Evolutionary conservation across 92 coral and sea anemone species (phyloP).

Genomic region (Siderastrea siderea): DNA sequence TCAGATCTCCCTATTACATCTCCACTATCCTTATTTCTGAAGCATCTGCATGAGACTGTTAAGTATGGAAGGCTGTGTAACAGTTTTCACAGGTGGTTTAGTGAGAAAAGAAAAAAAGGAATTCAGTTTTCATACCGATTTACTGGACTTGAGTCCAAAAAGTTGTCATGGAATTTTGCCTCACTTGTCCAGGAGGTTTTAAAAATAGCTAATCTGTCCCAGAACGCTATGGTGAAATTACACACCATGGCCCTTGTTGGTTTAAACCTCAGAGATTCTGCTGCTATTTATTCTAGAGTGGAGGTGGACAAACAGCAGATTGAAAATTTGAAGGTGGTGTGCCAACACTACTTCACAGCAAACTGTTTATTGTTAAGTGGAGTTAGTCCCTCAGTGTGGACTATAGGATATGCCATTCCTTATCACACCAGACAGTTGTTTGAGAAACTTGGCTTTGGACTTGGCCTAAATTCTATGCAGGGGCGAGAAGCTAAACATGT

Average conservation of each 20-base stretch:
- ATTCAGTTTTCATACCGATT: constrained; percentile 60
- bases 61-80: constrained; percentile 72
- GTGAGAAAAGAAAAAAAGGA: constrained; percentile 56
- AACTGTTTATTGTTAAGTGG: constrained; percentile 21
- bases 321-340: constrained; percentile 26
- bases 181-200: constrained; percentile 57
- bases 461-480: no score
- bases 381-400: no score
- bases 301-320: constrained; percentile 45
- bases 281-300: constrained; percentile 65
- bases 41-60: constrained; percentile 34
- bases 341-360: constrained; percentile 61
- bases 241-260: constrained; percentile 59
- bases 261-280: constrained; percentile 63
- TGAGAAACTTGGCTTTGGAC: no score
- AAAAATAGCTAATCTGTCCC: constrained; percentile 28
- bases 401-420: no score
- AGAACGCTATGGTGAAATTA: constrained; percentile 46
- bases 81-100: constrained; percentile 58
- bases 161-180: constrained; percentile 55
- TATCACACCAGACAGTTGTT: no score
- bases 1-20: constrained; percentile 51
- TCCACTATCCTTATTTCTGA: constrained; percentile 31
- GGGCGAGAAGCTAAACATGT: no score
- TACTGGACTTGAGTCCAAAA: constrained; percentile 81